These are phyloP conservation scores for Cliona cf. orientalis DNA, from an alignment of 37 sponge, comb jelly and placozoan genomes.

Conservation along the genomic window DNA sequence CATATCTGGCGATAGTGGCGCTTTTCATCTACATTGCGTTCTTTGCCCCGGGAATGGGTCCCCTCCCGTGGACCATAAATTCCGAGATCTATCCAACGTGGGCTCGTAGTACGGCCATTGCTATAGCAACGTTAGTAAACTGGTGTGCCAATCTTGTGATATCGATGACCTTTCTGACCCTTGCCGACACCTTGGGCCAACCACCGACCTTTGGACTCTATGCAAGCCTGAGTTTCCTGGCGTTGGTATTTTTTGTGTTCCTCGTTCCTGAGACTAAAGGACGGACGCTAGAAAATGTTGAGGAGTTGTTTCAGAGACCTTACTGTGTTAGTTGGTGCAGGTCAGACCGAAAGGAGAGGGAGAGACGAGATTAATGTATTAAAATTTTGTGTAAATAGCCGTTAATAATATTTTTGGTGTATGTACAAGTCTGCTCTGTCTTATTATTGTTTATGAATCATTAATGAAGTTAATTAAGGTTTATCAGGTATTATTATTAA, in stretches of 20 bases:
- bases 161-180: conserved; percentile 86
- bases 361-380: no score
- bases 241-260: conserved; percentile 71
- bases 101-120: conserved; percentile 82
- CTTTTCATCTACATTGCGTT: conserved; percentile 87
- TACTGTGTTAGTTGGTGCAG: conserved; percentile 61
- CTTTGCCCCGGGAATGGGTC: conserved; percentile 97
- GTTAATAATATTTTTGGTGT: no score
- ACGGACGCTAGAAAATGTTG: conserved; percentile 73
- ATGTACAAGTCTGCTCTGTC: no score
- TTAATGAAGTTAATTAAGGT: not conserved
- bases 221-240: conserved; percentile 63
- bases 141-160: conserved; percentile 89
- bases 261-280: conserved; percentile 89
- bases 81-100: conserved; percentile 98
- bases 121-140: conserved; percentile 82
- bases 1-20: conserved; percentile 68
- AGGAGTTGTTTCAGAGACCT: conserved; percentile 73
- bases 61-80: conserved; percentile 95
- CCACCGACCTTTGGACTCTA: conserved; percentile 77
- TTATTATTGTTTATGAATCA: not conserved
- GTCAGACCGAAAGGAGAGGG: not conserved
- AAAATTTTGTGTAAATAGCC: no score
- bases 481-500: not conserved
- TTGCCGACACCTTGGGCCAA: conserved; percentile 64